phyloP scores from a whole-genome alignment of 2,113 vertebrate genomes.

The Sinocyclocheilus anophthalmus region DNA sequence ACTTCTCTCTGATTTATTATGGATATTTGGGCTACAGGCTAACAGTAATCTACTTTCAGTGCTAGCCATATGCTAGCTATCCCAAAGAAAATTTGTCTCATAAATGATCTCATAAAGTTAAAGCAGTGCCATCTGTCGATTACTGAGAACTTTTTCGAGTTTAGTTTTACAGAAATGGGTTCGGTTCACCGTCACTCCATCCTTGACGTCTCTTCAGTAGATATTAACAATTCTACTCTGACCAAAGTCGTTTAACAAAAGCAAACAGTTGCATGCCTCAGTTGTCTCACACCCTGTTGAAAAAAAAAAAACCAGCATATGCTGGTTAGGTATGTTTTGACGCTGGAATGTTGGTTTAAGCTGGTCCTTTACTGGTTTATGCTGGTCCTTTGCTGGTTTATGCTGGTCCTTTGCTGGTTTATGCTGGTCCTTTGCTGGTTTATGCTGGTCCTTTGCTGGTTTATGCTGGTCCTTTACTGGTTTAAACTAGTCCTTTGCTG shows the following conservation, averaged over 20 bases:
- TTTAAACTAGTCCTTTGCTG: too few relatives aligned
- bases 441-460: too few relatives aligned
- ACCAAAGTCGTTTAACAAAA: not conserved
- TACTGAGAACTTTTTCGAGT: not conserved
- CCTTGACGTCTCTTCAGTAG: not conserved
- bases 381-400: too few relatives aligned
- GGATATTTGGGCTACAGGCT: not conserved
- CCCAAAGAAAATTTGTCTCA: not conserved
- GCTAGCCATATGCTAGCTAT: not conserved
- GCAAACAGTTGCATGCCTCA: not conserved
- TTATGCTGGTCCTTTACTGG: too few relatives aligned
- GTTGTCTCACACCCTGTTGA: not conserved
- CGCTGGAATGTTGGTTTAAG: too few relatives aligned
- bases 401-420: too few relatives aligned
- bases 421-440: too few relatives aligned
- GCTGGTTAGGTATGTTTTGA: too few relatives aligned
- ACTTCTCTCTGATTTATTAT: slow-evolving; percentile 9
- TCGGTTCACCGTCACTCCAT: not conserved
- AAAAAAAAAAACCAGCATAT: too few relatives aligned
- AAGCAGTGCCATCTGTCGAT: too few relatives aligned
- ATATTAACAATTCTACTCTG: not conserved
- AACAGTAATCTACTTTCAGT: slow-evolving; percentile 11
- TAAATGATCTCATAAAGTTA: not conserved
- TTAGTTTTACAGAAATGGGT: not conserved
- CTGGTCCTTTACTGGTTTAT: too few relatives aligned